These are phyloP conservation scores for Oryctes rhinoceros DNA, from an alignment of 1,140 invertebrate genomes.

Conservation along the genomic window DNA sequence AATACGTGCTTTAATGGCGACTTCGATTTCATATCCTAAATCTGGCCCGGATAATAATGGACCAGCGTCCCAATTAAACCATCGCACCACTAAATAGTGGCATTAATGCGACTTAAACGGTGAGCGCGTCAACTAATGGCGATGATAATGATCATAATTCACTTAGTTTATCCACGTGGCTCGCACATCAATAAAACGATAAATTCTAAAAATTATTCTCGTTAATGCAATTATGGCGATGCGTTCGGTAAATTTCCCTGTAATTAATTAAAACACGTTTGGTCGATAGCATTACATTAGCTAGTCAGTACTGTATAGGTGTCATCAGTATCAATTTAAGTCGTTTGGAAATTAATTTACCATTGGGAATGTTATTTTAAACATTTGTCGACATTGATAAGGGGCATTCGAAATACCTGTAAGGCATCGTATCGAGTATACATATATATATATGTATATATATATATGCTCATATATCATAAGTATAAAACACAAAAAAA, in stretches of 20 bases:
- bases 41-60: background rate
- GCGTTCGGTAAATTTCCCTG: constrained; percentile 36
- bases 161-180: constrained; percentile 25
- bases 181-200: constrained; percentile 27
- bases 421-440: too few species aligned
- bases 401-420: too few species aligned
- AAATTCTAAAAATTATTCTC: constrained; percentile 37
- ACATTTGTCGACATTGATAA: constrained; percentile 19
- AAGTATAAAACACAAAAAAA: too few species aligned
- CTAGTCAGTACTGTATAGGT: background rate
- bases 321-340: constrained; percentile 41
- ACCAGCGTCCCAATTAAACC: constrained; percentile 1
- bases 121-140: constrained; percentile 2
- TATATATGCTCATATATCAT: too few species aligned
- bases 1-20: constrained; percentile 11
- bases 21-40: constrained; percentile 23
- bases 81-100: background rate
- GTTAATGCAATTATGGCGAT: constrained; percentile 33
- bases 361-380: constrained; percentile 3
- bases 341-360: constrained; percentile 39
- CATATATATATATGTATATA: too few species aligned
- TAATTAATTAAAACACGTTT: constrained; percentile 42
- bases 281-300: constrained; percentile 20
- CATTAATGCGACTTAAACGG: constrained; percentile 1
- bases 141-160: constrained; percentile 17